These are phyloP conservation scores for Neosalanx taihuensis DNA, from an alignment of 2,797 vertebrate species.

Conservation along the genomic window DNA sequence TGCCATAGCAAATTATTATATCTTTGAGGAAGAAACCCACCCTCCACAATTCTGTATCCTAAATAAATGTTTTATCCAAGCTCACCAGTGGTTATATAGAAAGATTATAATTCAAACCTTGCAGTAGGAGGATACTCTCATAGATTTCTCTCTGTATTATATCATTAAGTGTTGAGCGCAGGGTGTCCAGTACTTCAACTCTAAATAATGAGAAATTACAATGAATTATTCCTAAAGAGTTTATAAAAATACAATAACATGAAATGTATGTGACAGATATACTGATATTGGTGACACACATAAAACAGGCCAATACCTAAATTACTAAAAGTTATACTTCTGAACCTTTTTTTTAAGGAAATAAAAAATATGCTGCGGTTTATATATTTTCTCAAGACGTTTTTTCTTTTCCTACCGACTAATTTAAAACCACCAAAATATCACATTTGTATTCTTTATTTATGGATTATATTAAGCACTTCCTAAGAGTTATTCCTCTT, in stretches of 20 bases:
- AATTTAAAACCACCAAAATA: no score
- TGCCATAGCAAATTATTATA: not conserved
- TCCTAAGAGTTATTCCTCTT: not conserved
- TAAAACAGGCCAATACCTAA: no score
- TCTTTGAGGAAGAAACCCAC: not conserved
- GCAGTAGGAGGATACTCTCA: slow-evolving; percentile 41
- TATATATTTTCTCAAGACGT: no score
- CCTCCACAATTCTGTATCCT: not conserved
- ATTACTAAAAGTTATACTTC: no score
- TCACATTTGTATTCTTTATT: not conserved
- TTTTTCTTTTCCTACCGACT: no score
- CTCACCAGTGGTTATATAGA: not conserved
- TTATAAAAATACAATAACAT: not conserved
- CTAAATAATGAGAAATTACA: slow-evolving; percentile 38
- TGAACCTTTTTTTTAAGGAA: no score
- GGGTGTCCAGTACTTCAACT: slow-evolving; percentile 43
- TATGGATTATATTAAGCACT: not conserved
- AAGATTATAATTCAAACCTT: slow-evolving; percentile 33
- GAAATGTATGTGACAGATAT: not conserved
- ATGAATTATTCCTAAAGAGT: not conserved
- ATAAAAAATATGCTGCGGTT: no score
- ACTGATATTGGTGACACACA: not conserved
- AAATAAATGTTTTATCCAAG: not conserved
- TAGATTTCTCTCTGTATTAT: slow-evolving; percentile 52
- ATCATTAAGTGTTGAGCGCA: slow-evolving; percentile 40